Evolutionary conservation across 2,797 vertebrate species (phyloP).

Genomic region (Gorsachius magnificus): DNA sequence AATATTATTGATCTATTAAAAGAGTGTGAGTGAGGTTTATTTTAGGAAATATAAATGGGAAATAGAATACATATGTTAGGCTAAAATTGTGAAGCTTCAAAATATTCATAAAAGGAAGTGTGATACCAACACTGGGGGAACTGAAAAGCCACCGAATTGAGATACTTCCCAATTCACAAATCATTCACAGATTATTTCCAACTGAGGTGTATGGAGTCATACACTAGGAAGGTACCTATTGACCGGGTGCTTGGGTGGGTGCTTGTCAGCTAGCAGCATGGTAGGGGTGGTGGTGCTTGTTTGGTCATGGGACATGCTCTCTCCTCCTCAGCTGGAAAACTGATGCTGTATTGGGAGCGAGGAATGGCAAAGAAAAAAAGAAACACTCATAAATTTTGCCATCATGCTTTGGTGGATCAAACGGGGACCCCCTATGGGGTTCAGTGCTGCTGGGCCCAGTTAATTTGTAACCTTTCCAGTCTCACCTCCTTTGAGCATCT

Average conservation of each 20-base stretch:
- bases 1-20: background rate
- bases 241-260: background rate
- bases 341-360: background rate
- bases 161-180: background rate
- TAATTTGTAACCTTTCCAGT: background rate
- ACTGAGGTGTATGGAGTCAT: background rate
- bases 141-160: background rate
- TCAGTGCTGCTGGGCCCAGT: background rate
- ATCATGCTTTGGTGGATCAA: background rate
- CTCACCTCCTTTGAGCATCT: background rate
- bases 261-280: background rate
- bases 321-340: background rate
- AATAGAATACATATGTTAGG: background rate
- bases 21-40: background rate
- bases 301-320: background rate
- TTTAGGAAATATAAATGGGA: background rate
- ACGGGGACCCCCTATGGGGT: background rate
- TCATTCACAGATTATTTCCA: slow-evolving; percentile 9
- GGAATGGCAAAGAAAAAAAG: background rate
- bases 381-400: background rate
- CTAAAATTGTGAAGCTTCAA: background rate
- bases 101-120: background rate
- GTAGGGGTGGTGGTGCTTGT: background rate
- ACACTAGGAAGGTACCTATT: background rate
- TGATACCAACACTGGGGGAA: background rate